Evolutionary conservation across 2,797 vertebrate species (phyloP), one percentile per base, ranked within the genome.

Genomic region (Chelmon rostratus): DNA sequence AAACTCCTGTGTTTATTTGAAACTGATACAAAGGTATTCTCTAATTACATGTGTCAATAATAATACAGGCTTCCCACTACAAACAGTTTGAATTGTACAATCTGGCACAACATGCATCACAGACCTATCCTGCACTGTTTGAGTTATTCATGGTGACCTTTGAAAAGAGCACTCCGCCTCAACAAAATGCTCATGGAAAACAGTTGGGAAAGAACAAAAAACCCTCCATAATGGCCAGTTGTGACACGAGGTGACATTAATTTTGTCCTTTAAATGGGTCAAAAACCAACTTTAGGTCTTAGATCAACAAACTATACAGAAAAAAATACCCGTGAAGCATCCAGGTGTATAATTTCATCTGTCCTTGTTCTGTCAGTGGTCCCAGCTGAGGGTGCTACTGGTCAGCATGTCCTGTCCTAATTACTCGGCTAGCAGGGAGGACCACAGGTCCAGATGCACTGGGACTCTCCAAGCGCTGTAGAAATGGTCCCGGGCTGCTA

Each of bases 331-430:
- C 25, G 31, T 68, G 80, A 86, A 88, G 85, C 68, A 69, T 86
- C 80, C 76, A 86, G 85, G 86, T 90, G 88, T 86, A 87, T 86
- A 83, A 87, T 90, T 87, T 90, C 85, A 86, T 91, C 85, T 83
- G 89, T 88, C 91, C 90, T 92, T 90, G 89, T 92, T 91, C 91
- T 91, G 89, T 91, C 91, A 92, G 68, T 70, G 80, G 74, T 89
- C 87, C 89, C 86, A 90, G 85, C 86, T 89, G 89, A 91, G 83
- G 73, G 84, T 75, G 78, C 56, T 65, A 70, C 85, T 91, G 88
- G 90, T 90, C 88, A 89, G 72, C 82, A 70, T 79, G 90, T 86
- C 91, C 85, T 90, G 88, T 90, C 88, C 87, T 92, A 92, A 93
- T 93, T 94, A 93, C 88, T 49, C 31, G 28, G 83, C 83, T 81